Percentiles rank a stretch among this genome's conserved stretches.
These are phyloP conservation scores for Carcina quercana DNA, from an alignment of 2,888 invertebrate species.

Conservation along the genomic window DNA sequence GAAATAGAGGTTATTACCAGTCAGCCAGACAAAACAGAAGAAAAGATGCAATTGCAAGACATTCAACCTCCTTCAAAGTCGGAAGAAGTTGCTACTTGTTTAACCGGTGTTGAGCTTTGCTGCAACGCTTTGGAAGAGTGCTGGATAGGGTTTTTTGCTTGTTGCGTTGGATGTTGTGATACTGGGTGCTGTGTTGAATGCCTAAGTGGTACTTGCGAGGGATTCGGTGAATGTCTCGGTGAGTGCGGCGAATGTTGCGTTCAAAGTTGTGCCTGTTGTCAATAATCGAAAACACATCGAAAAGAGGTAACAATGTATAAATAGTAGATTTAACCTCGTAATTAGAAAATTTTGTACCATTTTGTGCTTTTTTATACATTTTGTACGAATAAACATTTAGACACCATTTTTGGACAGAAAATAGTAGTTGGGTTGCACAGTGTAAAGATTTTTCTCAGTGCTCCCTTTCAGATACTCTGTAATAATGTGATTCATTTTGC, in stretches of 20 bases:
- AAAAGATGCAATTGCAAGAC: constrained; percentile 5
- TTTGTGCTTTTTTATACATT: no score
- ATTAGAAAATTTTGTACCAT: no score
- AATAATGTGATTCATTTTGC: no score
- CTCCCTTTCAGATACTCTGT: no score
- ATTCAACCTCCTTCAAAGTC: constrained; percentile 1
- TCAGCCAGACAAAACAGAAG: constrained; percentile 13
- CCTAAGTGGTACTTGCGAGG: constrained; percentile 8
- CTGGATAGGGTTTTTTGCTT: constrained; percentile 8
- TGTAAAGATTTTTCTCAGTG: no score
- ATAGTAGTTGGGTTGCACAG: no score
- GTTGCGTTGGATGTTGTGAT: constrained; percentile 4
- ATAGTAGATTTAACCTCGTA: no score
- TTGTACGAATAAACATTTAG: no score
- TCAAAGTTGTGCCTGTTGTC: constrained; percentile 5
- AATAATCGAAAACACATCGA: no score
- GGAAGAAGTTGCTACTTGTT: constrained; percentile 6
- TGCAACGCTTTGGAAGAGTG: constrained; percentile 10
- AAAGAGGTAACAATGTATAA: no score
- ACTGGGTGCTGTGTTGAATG: constrained; percentile 7
- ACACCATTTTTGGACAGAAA: no score
- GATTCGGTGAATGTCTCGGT: constrained; percentile 9
- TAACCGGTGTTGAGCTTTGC: constrained; percentile 6
- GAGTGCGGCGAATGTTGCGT: constrained; percentile 14
- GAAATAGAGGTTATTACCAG: constrained; percentile 7